Evolutionary conservation across 1,140 invertebrate species (phyloP), one percentile per base, ranked within the genome.

Genomic region (Periplaneta americana): DNA sequence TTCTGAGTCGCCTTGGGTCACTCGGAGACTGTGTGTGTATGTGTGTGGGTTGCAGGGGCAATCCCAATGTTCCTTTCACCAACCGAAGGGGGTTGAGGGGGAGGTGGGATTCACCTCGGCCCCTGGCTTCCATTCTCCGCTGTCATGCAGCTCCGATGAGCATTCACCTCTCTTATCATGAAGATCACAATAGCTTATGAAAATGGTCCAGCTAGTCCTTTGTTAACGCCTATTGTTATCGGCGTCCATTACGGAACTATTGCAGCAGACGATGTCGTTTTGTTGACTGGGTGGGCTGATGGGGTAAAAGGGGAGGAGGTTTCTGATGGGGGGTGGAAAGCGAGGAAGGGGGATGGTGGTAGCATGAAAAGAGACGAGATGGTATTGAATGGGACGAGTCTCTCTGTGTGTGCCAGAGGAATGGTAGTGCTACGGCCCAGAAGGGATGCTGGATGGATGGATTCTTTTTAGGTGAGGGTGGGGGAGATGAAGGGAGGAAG

Each of bases 171-270:
- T 80, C 76, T 79, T 79, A 79, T 82, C 78, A 79, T 39, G 77
- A 74, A 81, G 75, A 82, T 84, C 81, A 84, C 83, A 84, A 84
- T 84, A 83, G 82, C 83, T 84, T 84, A 84, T 84, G 83, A 84
- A 84, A 84, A 84, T 84, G 83, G 83, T 84, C 83, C 78, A 81
- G 82, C 83, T 81, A 83, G 39, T 79, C 83, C 83, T 84, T 84
- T 84, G 83, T 84, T 84, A 84, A 80, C 76, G 48, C 82, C 83
- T 80, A 84, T 84, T 84, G 83, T 84, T 83, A 83, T 79, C 82
- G 81, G 79, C 83, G 82, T 82, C 82, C 83, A 84, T 84, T 83
- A 84, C 83, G 74, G 80, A 82, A 83, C 83, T 81, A 82, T 82
- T 82, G 83, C 82, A 36, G 79, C 75, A 80, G 83, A 77, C 83